These are phyloP conservation scores for Megalonaias nervosa DNA, from an alignment of 1,140 invertebrate genomes.

Conservation along the genomic window DNA sequence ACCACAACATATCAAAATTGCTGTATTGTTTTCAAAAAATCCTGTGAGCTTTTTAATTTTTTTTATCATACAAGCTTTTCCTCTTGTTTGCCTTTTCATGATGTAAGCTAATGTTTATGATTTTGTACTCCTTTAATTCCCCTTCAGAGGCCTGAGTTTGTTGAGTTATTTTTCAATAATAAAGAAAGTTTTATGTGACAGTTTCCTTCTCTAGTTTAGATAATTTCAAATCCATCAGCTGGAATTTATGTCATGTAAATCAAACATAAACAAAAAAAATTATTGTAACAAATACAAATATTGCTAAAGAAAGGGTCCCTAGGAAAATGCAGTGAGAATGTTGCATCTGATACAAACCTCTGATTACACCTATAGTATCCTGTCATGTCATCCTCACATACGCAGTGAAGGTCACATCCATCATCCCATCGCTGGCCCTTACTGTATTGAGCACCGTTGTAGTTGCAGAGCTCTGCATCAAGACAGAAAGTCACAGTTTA, in stretches of 20 bases:
- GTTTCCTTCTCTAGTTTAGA: neutral
- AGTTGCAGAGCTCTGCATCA: constrained; percentile 43
- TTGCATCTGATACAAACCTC: constrained; percentile 29
- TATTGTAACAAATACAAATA: no score
- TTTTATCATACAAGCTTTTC: no score
- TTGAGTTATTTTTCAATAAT: no score
- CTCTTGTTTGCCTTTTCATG: no score
- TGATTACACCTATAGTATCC: constrained; percentile 51
- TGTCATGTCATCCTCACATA: constrained; percentile 41
- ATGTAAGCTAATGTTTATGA: no score
- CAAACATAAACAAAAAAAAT: no score
- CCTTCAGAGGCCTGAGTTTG: no score
- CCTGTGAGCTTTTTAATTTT: no score
- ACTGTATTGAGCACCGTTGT: constrained; percentile 42
- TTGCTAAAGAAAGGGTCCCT: neutral
- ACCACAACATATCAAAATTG: no score
- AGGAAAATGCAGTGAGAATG: neutral
- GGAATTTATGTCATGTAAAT: no score
- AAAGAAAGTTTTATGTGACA: neutral
- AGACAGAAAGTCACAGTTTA: neutral
- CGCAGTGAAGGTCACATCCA: constrained; percentile 47
- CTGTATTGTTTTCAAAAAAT: no score
- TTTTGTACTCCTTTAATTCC: no score
- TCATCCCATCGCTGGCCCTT: constrained; percentile 46
- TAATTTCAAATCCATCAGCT: neutral